Evolutionary conservation across 1,140 invertebrate genomes (phyloP).

Genomic region (Drosophila gunungcola): DNA sequence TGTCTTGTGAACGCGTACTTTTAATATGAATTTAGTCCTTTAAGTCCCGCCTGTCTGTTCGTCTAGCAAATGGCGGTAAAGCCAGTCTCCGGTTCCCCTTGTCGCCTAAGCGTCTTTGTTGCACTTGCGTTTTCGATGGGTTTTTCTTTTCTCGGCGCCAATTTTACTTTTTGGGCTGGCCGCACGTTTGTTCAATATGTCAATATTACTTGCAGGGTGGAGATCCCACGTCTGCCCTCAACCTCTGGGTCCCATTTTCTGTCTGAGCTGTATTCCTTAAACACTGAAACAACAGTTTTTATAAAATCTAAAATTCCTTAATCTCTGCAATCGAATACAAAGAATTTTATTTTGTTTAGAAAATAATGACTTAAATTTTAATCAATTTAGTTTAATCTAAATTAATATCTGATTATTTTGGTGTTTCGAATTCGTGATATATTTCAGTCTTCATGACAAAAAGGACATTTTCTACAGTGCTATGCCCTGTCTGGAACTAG

Average conservation of each 20-base stretch:
- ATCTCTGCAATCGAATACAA: too few species aligned
- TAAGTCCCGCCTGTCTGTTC: conserved; percentile 60
- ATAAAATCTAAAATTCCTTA: too few species aligned
- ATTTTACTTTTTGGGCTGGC: conserved; percentile 62
- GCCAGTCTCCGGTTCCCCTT: not conserved
- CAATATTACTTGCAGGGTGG: conserved; percentile 73
- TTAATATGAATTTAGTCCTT: conserved; percentile 83
- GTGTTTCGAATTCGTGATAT: too few species aligned
- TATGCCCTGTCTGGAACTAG: conserved; percentile 6
- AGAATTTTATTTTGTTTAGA: too few species aligned
- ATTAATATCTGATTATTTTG: too few species aligned
- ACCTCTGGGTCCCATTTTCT: conserved; percentile 9
- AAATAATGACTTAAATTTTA: too few species aligned
- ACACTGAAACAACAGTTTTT: conserved; percentile 2
- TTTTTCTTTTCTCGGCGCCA: conserved; percentile 44
- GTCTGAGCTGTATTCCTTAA: conserved; percentile 67
- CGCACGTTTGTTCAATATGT: conserved; percentile 82
- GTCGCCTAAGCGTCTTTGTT: conserved; percentile 45
- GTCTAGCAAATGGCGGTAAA: conserved; percentile 8
- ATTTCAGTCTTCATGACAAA: too few species aligned
- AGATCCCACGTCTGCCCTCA: conserved; percentile 46
- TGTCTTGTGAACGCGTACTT: conserved; percentile 72
- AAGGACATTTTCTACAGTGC: not conserved
- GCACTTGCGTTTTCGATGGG: conserved; percentile 64
- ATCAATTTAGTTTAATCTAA: too few species aligned